phyloP scores from a whole-genome alignment of 2,888 invertebrate genomes.

The Polyommatus icarus region DNA sequence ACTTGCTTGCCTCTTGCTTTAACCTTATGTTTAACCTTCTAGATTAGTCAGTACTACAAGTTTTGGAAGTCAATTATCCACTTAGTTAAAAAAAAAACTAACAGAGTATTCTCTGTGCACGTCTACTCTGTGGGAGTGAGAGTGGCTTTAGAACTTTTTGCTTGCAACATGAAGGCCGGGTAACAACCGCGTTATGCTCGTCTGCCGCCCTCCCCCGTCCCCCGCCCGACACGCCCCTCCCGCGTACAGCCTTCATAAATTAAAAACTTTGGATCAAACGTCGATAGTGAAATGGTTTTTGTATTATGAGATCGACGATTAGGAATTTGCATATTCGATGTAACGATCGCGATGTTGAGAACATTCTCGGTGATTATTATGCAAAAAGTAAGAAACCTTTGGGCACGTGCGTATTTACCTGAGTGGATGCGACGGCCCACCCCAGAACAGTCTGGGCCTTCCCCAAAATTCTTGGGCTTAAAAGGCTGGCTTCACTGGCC shows the following conservation, averaged over 20 bases:
- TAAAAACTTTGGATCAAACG: constrained; percentile 9
- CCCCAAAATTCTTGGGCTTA: no score
- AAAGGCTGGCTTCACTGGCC: no score
- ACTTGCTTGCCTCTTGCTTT: no score
- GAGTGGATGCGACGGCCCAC: neutral
- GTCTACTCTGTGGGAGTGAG: constrained; percentile 51
- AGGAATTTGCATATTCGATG: constrained; percentile 5
- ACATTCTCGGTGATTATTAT: neutral
- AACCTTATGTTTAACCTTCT: no score
- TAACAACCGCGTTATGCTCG: constrained; percentile 53
- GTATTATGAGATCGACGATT: constrained; percentile 14
- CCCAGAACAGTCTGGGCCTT: neutral
- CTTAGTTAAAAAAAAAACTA: neutral
- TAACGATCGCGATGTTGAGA: neutral
- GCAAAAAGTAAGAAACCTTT: neutral
- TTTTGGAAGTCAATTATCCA: neutral
- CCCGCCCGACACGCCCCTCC: constrained; percentile 37
- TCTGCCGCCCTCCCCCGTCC: constrained; percentile 37
- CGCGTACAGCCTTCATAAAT: constrained; percentile 32
- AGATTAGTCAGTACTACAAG: no score
- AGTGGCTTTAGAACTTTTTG: constrained; percentile 49
- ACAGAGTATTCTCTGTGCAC: constrained; percentile 31
- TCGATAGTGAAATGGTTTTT: constrained; percentile 8
- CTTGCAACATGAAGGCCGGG: constrained; percentile 47
- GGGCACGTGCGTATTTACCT: neutral